Base-by-base conservation (phyloP, 2,888 invertebrate genomes). In the Trimorus sp. region DNA sequence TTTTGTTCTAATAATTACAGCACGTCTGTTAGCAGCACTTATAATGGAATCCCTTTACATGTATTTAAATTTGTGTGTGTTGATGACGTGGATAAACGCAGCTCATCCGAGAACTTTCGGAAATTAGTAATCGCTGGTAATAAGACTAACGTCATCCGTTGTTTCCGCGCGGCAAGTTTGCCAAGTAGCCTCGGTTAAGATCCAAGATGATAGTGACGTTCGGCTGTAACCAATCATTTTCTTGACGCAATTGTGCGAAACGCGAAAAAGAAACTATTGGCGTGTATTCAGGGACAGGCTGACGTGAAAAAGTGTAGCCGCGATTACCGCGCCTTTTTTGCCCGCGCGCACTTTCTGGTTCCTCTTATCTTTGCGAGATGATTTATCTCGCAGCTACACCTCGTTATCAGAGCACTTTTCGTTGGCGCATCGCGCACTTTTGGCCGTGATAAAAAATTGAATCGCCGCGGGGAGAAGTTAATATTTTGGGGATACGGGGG, bases 201-300 rank as follows among this genome's bases (percentile, higher is more conserved):
- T 51, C 58, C 62, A 56, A 71, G 71, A 79, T 76, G 76, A 68
- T 79, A 60, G 76, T 54, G 60, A 68, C 65, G 69, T 77, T 79
- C 65, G 73, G 51, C 40, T 60, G 65, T 54, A 74, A 77, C 69
- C 73, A 59, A 69, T 77, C 76, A 79, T 83, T 79, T 83, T 76
- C 69, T 68, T 77, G 73, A 74, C 68, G 59, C 73, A 73, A 76
- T 79, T 69, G 73, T 65, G 37, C 48, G 76, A 54, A 56, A 66
- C 40, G 70, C 38, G 66, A 79, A 79, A 79, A 79, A 83, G 76
- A 71, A 82, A 82, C 82, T 75, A 75, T 82, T 82, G 79, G 66
- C 68, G 58, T 48, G 56, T 66, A 71, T 75, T 75, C 66, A 82
- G 80, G 54, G 74, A 79, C 78, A 78, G 65, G 54, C 58, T 71